Percentiles rank a stretch among this genome's conserved stretches.
Evolutionary conservation across 2,113 vertebrate genomes (phyloP).

Genomic region (Semicossyphus pulcher): DNA sequence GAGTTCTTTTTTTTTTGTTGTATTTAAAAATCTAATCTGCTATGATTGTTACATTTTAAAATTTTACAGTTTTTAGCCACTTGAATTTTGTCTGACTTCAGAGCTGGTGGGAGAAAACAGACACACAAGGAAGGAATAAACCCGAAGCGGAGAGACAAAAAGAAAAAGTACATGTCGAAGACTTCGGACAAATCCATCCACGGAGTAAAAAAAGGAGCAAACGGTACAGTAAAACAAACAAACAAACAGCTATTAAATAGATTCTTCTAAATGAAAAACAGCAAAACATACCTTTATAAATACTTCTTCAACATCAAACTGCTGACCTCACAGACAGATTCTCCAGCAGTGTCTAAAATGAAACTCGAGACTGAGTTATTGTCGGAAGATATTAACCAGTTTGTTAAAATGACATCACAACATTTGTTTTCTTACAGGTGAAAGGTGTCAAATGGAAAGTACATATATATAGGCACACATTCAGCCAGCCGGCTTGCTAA

Average conservation of each 20-base stretch:
- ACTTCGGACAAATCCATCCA: slow-evolving; percentile 37
- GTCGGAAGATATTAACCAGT: slow-evolving; percentile 45
- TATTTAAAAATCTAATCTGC: slow-evolving; percentile 32
- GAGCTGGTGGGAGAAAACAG: slow-evolving; percentile 54
- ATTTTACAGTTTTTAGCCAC: slow-evolving; percentile 47
- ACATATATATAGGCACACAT: slow-evolving; percentile 73
- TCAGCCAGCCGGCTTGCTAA: slow-evolving; percentile 65
- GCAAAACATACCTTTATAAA: slow-evolving; percentile 42
- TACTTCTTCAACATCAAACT: slow-evolving; percentile 44
- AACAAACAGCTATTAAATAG: slow-evolving; percentile 43
- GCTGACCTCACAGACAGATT: slow-evolving; percentile 47
- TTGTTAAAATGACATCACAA: slow-evolving; percentile 55
- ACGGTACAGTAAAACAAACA: slow-evolving; percentile 36
- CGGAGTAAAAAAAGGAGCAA: slow-evolving; percentile 25
- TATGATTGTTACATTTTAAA: slow-evolving; percentile 32
- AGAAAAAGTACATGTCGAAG: slow-evolving; percentile 3
- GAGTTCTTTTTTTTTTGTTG: slow-evolving; percentile 25
- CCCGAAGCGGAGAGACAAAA: slow-evolving; percentile 21
- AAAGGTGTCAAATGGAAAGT: slow-evolving; percentile 40
- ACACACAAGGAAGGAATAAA: slow-evolving; percentile 23
- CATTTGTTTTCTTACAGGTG: slow-evolving; percentile 35
- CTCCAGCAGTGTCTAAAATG: slow-evolving; percentile 2
- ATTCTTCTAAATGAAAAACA: slow-evolving; percentile 47
- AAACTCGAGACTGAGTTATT: slow-evolving; percentile 1
- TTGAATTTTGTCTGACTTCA: slow-evolving; percentile 57